Evolutionary conservation across 2,113 vertebrate genomes (phyloP), one percentile per base, ranked within the genome.

Genomic region (Gymnorhina tibicen): DNA sequence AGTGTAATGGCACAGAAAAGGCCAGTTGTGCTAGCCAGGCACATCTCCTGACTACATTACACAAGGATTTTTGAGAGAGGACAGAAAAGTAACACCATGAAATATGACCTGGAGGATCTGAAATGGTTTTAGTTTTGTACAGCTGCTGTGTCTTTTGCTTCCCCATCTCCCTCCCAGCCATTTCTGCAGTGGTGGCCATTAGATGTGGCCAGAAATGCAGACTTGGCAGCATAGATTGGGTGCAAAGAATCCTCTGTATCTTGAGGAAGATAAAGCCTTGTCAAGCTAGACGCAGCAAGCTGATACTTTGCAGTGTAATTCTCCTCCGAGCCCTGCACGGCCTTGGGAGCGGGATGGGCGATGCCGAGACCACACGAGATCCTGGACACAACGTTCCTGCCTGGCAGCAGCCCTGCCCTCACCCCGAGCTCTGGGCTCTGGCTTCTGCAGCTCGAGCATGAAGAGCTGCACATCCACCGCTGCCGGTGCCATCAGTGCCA

Each of bases 401-500:
- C 32, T 11, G n/a, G 11, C 37, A 47, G 46, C 58, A 10, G 35
- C 41, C 24, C 56, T 82, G 55, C 42, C 6, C 23, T 7, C 35
- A 6, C 30, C 2, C 16, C 0, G 1, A 3, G 1, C 11, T 41
- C 33, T 0, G 2, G 1, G 73, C 46, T 24, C 28, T 2, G 35
- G n/a, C 59, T 69, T 19, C 59, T 9, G 1, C 24, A 6, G 16
- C 76, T 28, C 0, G 0, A 8, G 33, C n/a, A 2, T 0, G 0
- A 20, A 6, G 49, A 47, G 46, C 73, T 66, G 49, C 46, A 1
- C 0, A 1, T 6, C n/a, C 76, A 33, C 6, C 73, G 1, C 46
- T 35, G 44, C 44, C 4, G 4, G 15, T 13, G 44, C 33, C 63
- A 44, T 7, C 62, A 2, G 64, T 24, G 42, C 42, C 66, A 35